Evolutionary conservation across 1,140 invertebrate genomes (phyloP).

Genomic region (Arctopsyche grandis): DNA sequence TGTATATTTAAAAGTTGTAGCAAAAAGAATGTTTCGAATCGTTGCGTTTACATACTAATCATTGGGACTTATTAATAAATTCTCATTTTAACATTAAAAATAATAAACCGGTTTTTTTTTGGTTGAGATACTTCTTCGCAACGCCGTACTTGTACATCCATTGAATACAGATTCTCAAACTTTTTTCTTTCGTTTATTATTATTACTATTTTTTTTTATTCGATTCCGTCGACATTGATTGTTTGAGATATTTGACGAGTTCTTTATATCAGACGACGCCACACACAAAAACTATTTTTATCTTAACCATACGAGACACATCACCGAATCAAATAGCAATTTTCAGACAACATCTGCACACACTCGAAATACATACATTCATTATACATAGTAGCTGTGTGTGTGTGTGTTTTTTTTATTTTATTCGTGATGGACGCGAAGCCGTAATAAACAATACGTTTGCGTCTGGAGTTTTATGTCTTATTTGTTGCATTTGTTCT

Average conservation of each 20-base stretch:
- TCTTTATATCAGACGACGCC: background rate
- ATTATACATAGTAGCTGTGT: too few species aligned
- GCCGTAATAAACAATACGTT: too few species aligned
- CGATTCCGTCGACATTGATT: background rate
- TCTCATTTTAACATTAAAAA: constrained; percentile 22
- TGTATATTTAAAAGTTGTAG: too few species aligned
- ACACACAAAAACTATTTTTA: too few species aligned
- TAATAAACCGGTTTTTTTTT: constrained; percentile 20
- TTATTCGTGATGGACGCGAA: too few species aligned
- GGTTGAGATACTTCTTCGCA: constrained; percentile 20
- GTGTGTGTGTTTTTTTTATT: too few species aligned
- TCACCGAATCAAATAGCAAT: too few species aligned
- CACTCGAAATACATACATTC: too few species aligned
- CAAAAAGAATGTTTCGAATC: too few species aligned
- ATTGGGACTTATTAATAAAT: constrained; percentile 22
- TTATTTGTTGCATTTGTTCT: background rate
- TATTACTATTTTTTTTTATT: background rate
- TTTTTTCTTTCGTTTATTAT: background rate
- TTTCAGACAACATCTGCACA: too few species aligned
- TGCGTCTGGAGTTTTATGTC: background rate
- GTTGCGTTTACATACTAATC: background rate
- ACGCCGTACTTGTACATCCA: background rate
- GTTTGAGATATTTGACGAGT: constrained; percentile 7
- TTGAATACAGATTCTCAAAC: constrained; percentile 3
- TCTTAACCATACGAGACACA: too few species aligned